phyloP scores from a whole-genome alignment of 2,888 invertebrate species.

The Reticulitermes lucifugus region DNA sequence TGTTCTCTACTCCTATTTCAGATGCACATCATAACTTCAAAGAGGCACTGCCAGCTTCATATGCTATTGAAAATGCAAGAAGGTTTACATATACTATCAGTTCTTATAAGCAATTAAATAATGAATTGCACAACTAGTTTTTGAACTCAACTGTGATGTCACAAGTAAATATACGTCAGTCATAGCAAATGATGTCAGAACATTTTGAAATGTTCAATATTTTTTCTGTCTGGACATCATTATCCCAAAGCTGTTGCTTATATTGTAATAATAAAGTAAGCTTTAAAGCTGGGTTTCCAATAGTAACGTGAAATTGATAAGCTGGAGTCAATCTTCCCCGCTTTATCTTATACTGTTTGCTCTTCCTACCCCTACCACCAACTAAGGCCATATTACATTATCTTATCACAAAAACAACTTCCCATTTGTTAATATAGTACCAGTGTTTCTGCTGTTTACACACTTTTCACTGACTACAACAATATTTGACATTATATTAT shows the following conservation, averaged over 20 bases:
- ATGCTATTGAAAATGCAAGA: neutral
- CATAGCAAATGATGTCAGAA: slow-evolving; percentile 5
- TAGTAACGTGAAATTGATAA: neutral
- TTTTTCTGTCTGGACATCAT: neutral
- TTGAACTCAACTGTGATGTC: neutral
- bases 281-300: neutral
- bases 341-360: slow-evolving; percentile 16
- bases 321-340: neutral
- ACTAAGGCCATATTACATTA: neutral
- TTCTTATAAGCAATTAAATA: neutral
- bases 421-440: neutral
- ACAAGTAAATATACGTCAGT: neutral
- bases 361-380: slow-evolving; percentile 12
- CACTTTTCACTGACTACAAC: neutral
- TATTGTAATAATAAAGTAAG: neutral
- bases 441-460: neutral
- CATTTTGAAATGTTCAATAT: neutral
- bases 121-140: neutral
- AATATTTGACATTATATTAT: neutral
- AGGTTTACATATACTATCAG: neutral
- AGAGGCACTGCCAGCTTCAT: neutral
- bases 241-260: neutral
- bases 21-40: neutral
- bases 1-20: neutral
- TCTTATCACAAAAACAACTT: slow-evolving; percentile 8